Evolutionary conservation across 2,113 vertebrate species (phyloP).

Genomic region (Lipotes vexillifer): DNA sequence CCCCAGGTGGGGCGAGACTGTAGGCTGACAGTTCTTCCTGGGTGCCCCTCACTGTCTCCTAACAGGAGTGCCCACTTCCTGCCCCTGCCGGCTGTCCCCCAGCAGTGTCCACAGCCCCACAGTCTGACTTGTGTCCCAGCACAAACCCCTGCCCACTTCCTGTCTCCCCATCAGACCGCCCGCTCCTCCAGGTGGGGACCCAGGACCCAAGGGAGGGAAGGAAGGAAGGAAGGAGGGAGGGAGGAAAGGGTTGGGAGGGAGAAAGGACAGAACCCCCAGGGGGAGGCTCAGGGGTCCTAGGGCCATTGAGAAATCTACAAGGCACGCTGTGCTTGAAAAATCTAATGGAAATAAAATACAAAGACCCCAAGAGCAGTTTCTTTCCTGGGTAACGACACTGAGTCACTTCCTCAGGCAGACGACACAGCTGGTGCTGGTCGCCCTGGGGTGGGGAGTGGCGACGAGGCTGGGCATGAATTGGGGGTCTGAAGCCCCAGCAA

Average conservation of each 20-base stretch:
- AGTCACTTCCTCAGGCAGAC: too few relatives aligned
- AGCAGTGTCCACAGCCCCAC: background rate
- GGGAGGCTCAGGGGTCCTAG: background rate
- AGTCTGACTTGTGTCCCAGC: background rate
- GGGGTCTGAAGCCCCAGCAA: background rate
- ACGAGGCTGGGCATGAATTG: rapidly evolving
- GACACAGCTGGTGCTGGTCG: background rate
- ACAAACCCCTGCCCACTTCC: rapidly evolving
- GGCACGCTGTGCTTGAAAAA: background rate
- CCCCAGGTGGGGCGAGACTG: rapidly evolving
- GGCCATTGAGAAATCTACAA: background rate
- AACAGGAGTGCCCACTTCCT: rapidly evolving
- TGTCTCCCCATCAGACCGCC: background rate
- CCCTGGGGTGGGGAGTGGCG: too few relatives aligned
- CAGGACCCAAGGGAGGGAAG: background rate
- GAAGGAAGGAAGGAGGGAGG: background rate
- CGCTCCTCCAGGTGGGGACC: background rate
- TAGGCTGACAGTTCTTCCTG: too few relatives aligned
- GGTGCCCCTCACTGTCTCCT: background rate
- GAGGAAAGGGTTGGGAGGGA: background rate
- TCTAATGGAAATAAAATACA: background rate
- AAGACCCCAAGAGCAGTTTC: background rate
- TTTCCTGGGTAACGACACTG: background rate
- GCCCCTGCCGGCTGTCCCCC: too few relatives aligned
- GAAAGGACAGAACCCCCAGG: too few relatives aligned